These are phyloP conservation scores for Aurelia coerulea DNA, from an alignment of 30 jellyfish, hydroid and myxozoan genomes.

Conservation along the genomic window DNA sequence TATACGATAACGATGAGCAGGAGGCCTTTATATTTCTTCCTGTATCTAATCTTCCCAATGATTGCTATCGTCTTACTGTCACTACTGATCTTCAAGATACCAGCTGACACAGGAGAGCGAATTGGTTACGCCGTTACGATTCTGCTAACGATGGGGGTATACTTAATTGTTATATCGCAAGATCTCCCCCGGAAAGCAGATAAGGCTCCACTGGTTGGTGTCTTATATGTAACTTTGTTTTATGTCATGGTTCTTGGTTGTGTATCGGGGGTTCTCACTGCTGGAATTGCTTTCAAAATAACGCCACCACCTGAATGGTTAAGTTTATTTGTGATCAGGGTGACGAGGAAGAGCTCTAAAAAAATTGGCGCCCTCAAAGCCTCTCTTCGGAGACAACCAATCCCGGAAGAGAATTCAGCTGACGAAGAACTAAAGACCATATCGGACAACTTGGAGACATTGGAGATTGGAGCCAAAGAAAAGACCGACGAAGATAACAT, in stretches of 20 bases:
- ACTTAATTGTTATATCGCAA: slow-evolving; percentile 59
- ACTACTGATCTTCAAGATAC: slow-evolving; percentile 63
- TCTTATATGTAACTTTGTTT: slow-evolving; percentile 55
- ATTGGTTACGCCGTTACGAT: slow-evolving; percentile 68
- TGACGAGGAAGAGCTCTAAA: slow-evolving; percentile 35
- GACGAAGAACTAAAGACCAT: slow-evolving; percentile 18
- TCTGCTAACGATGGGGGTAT: slow-evolving; percentile 66
- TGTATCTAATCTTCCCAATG: slow-evolving; percentile 64
- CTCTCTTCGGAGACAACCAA: neutral
- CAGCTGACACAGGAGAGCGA: slow-evolving; percentile 73
- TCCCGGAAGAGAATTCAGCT: slow-evolving; percentile 1
- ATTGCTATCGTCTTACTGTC: slow-evolving; percentile 61
- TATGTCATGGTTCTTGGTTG: slow-evolving; percentile 68
- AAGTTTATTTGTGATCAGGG: slow-evolving; percentile 30
- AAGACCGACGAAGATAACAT: no score
- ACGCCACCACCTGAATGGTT: slow-evolving; percentile 64
- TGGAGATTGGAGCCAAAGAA: no score
- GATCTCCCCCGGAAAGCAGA: slow-evolving; percentile 76
- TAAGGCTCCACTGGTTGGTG: slow-evolving; percentile 67
- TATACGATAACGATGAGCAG: slow-evolving; percentile 35
- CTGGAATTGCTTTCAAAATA: slow-evolving; percentile 58
- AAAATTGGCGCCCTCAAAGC: slow-evolving; percentile 44
- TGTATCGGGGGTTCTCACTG: slow-evolving; percentile 55
- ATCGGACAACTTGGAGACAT: neutral
- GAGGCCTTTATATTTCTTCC: slow-evolving; percentile 64